Evolutionary conservation across 2,888 invertebrate species (phyloP).

Genomic region (Himalopsyche anomala): DNA sequence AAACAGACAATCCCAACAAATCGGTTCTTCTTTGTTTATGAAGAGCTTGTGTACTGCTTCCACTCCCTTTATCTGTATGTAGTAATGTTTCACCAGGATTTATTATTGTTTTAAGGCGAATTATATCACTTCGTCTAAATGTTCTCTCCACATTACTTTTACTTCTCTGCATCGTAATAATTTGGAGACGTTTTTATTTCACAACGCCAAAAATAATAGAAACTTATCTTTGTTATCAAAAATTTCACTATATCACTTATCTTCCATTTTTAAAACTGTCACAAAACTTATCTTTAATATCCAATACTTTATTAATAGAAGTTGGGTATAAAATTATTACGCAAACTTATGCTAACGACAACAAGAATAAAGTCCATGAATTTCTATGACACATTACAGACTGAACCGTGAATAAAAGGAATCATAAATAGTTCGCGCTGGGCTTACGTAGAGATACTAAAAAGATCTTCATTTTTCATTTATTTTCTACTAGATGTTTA

Average conservation of each 20-base stretch:
- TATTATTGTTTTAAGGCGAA: not conserved
- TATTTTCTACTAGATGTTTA: slow-evolving; percentile 4
- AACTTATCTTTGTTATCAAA: not conserved
- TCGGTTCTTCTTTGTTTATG: not conserved
- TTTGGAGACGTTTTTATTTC: not conserved
- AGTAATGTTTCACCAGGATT: not conserved
- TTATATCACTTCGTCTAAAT: not conserved
- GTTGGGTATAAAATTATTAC: too few species aligned
- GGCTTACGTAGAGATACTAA: too few species aligned
- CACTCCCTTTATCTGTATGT: not conserved
- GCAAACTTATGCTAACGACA: too few species aligned
- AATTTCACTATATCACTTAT: not conserved
- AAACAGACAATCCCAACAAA: not conserved
- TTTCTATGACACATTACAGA: too few species aligned
- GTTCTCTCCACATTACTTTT: not conserved
- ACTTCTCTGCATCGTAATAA: not conserved
- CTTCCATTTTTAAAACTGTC: not conserved
- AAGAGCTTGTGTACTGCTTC: not conserved
- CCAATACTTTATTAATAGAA: too few species aligned
- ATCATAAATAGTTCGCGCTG: too few species aligned
- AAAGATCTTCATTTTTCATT: not conserved
- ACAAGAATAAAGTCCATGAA: too few species aligned
- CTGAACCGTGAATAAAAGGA: too few species aligned
- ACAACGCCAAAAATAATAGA: not conserved
- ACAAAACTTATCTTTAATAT: too few species aligned